These are phyloP conservation scores for Anthonomus grandis DNA, from an alignment of 1,140 invertebrate genomes.

Conservation along the genomic window DNA sequence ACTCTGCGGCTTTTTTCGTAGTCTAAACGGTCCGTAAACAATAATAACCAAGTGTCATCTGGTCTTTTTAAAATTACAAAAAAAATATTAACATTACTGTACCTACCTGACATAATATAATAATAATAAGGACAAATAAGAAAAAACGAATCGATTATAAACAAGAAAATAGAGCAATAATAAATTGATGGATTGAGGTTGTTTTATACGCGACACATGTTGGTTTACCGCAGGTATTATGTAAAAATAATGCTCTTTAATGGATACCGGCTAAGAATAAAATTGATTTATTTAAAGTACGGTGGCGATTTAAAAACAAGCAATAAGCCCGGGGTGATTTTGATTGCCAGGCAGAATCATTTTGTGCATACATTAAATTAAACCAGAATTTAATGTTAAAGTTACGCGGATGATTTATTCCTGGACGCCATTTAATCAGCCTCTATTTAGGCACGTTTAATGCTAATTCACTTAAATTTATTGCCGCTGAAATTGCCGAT, in stretches of 20 bases:
- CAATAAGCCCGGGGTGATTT: slow-evolving; percentile 26
- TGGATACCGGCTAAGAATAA: slow-evolving; percentile 17
- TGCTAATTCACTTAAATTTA: slow-evolving; percentile 47
- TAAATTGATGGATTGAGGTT: too few species aligned
- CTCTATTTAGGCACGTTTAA: slow-evolving; percentile 47
- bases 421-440: slow-evolving; percentile 44
- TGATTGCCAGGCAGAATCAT: slow-evolving; percentile 28
- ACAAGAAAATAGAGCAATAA: too few species aligned
- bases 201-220: too few species aligned
- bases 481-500: slow-evolving; percentile 45
- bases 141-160: too few species aligned
- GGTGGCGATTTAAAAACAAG: slow-evolving; percentile 28
- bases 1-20: slow-evolving; percentile 27
- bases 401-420: slow-evolving; percentile 44
- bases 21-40: too few species aligned
- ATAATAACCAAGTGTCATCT: too few species aligned
- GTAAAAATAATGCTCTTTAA: slow-evolving; percentile 21
- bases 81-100: too few species aligned
- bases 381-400: slow-evolving; percentile 45
- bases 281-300: slow-evolving; percentile 25
- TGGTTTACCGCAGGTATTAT: too few species aligned
- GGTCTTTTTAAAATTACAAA: too few species aligned
- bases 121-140: too few species aligned
- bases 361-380: slow-evolving; percentile 44
- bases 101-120: too few species aligned